Evolutionary conservation across 30 jellyfish, hydroid and myxozoan genomes (phyloP).

Genomic region (Chrysaora quinquecirrha): DNA sequence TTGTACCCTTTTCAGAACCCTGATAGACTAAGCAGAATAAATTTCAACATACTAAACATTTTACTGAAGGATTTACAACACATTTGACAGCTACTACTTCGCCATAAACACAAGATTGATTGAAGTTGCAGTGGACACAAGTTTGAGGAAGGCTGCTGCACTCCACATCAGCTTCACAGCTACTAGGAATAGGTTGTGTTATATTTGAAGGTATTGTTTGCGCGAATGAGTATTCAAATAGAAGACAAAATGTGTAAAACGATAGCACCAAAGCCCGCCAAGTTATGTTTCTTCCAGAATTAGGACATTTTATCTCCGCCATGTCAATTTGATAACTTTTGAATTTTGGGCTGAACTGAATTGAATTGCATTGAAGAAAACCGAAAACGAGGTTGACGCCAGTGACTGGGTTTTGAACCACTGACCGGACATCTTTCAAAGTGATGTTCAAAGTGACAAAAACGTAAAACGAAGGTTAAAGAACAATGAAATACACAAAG

Average conservation of each 20-base stretch:
- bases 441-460: no score
- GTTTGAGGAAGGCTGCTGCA: conserved; percentile 55
- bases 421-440: no score
- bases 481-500: no score
- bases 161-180: background rate
- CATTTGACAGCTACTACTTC: conserved; percentile 59
- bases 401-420: no score
- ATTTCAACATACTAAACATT: conserved; percentile 65
- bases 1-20: no score
- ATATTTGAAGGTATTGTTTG: background rate
- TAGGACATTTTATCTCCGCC: background rate
- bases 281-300: no score
- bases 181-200: background rate
- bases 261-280: background rate
- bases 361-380: no score
- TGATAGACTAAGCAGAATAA: no score
- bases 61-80: conserved; percentile 27
- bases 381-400: no score
- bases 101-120: conserved; percentile 76
- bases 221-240: background rate
- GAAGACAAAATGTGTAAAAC: background rate
- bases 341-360: no score
- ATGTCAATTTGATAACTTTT: no score
- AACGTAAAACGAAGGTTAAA: no score
- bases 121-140: conserved; percentile 68